Evolutionary conservation across 2,888 invertebrate species (phyloP).

Genomic region (Drosophila multiciliata): DNA sequence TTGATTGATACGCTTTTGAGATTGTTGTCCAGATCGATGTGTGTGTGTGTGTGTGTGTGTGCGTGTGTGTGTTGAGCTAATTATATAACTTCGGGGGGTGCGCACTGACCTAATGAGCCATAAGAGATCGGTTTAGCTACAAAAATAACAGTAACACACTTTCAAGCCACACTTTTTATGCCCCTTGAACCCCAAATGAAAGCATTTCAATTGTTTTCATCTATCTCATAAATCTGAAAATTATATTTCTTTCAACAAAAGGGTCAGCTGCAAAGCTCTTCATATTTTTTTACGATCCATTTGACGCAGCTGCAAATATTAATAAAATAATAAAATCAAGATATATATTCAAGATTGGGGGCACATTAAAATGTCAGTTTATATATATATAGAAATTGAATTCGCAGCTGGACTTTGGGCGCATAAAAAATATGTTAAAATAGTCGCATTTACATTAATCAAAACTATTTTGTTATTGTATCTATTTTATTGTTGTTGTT

Average conservation of each 20-base stretch:
- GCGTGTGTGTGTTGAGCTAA: constrained; percentile 44
- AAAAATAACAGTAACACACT: constrained; percentile 31
- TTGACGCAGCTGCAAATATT: constrained; percentile 48
- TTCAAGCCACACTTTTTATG: constrained; percentile 32
- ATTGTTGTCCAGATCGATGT: constrained; percentile 14
- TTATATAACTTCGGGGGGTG: constrained; percentile 63
- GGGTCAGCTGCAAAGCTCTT: constrained; percentile 19
- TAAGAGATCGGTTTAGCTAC: constrained; percentile 53
- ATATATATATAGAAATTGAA: constrained; percentile 13
- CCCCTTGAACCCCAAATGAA: constrained; percentile 46
- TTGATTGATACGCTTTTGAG: constrained; percentile 60
- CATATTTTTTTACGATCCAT: constrained; percentile 49
- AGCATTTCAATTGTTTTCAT: constrained; percentile 17
- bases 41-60: background rate
- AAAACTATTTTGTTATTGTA: constrained; percentile 73
- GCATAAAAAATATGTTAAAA: constrained; percentile 42
- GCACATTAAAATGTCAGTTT: background rate
- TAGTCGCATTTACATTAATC: constrained; percentile 66
- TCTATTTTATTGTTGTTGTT: constrained; percentile 30
- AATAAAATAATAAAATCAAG: constrained; percentile 63
- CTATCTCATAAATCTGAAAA: constrained; percentile 19
- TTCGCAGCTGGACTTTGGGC: constrained; percentile 50
- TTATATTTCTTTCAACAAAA: constrained; percentile 28
- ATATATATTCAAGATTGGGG: constrained; percentile 5
- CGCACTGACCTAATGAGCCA: constrained; percentile 69